Conservation (phyloP, 2,113 vertebrate genomes). For the Microtus ochrogaster region DNA sequence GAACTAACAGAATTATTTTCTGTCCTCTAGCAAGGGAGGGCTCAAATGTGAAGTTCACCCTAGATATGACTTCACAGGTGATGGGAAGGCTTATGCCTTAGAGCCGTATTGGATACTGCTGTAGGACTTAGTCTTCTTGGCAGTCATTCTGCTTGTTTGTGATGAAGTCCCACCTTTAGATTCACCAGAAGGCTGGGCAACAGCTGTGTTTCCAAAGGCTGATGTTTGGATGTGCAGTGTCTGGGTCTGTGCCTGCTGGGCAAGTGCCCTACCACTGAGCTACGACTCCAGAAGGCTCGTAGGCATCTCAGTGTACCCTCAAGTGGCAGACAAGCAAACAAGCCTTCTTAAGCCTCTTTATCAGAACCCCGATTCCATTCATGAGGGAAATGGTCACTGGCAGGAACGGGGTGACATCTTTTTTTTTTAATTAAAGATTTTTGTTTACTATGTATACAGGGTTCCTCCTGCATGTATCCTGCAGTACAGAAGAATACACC, state of each 20-base stretch:
- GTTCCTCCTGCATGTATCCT: too few relatives aligned
- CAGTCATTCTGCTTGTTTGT: not conserved
- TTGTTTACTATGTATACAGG: too few relatives aligned
- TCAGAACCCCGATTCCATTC: not conserved
- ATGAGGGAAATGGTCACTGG: too few relatives aligned
- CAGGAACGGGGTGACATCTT: too few relatives aligned
- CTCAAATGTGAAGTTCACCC: not conserved
- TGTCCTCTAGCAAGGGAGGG: not conserved
- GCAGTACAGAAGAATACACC: too few relatives aligned
- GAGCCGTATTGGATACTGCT: not conserved
- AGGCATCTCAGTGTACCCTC: not conserved
- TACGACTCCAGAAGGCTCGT: not conserved
- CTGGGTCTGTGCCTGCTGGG: not conserved
- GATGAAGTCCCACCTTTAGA: not conserved
- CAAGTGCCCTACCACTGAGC: not conserved
- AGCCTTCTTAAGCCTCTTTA: not conserved
- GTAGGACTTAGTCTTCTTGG: not conserved
- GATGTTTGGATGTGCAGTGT: not conserved
- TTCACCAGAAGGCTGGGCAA: not conserved
- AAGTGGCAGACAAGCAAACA: not conserved
- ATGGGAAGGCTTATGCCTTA: not conserved
- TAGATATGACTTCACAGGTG: not conserved
- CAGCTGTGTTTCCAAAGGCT: not conserved
- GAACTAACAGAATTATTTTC: not conserved
- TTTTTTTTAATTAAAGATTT: too few relatives aligned